phyloP scores from a whole-genome alignment of 2,113 vertebrate genomes.

The Lagopus leucura region DNA sequence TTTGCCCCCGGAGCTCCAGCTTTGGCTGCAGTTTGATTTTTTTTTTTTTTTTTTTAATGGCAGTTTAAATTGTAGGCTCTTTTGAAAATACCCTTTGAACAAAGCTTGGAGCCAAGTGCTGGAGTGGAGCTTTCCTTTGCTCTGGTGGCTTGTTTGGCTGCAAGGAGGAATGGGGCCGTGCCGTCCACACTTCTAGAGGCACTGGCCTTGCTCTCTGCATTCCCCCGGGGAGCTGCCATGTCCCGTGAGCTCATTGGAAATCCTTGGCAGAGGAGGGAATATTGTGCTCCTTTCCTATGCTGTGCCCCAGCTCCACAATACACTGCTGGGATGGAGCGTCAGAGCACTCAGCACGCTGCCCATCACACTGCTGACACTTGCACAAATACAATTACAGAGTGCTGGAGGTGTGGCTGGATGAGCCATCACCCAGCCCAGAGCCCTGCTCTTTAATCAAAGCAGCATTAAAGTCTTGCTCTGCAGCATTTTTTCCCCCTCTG shows the following conservation, averaged over 20 bases:
- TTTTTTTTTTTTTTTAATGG: conserved; percentile 32
- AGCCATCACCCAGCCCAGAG: background rate
- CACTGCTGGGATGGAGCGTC: background rate
- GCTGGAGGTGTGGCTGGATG: background rate
- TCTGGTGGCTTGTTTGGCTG: background rate
- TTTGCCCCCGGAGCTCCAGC: background rate
- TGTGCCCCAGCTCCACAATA: background rate
- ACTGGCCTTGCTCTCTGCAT: background rate
- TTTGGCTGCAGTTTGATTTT: conserved; percentile 18
- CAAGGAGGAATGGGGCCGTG: background rate
- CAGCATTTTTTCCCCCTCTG: background rate
- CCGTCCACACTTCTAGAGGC: background rate
- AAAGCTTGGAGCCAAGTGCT: background rate
- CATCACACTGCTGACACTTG: background rate
- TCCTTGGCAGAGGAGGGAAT: background rate
- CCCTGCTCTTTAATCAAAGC: background rate
- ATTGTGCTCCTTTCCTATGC: background rate
- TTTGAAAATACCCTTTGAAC: background rate
- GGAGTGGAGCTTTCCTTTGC: background rate
- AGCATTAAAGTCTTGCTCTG: background rate
- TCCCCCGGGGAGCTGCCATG: background rate
- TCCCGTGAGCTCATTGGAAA: background rate
- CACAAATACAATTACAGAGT: background rate
- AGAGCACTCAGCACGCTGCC: background rate
- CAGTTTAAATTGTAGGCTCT: background rate